phyloP scores from a whole-genome alignment of 2,113 vertebrate species.

The Candoia aspera region DNA sequence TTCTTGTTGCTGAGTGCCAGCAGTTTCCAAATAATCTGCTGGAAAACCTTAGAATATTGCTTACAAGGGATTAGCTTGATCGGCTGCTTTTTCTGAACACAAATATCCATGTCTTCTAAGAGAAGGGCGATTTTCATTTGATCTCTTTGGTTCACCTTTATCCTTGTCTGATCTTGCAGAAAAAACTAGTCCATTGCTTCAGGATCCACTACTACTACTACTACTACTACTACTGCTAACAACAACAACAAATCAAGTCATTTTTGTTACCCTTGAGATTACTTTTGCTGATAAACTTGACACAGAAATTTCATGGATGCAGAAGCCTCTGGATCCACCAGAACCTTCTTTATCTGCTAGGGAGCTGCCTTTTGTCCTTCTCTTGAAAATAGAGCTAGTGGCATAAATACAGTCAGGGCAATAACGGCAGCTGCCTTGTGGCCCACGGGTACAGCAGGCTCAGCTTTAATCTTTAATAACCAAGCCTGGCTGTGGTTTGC shows the following conservation, averaged over 20 bases:
- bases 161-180: not conserved
- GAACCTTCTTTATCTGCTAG: not conserved
- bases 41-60: constrained; percentile 59
- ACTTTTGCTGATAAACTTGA: not conserved
- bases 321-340: not conserved
- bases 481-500: too few relatives aligned
- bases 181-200: not conserved
- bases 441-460: not conserved
- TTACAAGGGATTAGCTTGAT: constrained; percentile 48
- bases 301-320: not conserved
- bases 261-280: not conserved
- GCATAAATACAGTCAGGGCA: not conserved
- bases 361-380: not conserved
- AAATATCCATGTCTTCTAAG: constrained; percentile 6
- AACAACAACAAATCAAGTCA: constrained; percentile 31
- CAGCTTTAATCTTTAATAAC: too few relatives aligned
- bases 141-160: too few relatives aligned
- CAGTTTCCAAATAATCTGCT: constrained; percentile 58
- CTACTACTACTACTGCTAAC: not conserved
- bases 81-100: not conserved
- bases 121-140: constrained; percentile 21
- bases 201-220: not conserved
- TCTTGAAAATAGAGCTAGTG: not conserved
- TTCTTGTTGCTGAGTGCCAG: constrained; percentile 55
- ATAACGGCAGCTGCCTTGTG: not conserved